Evolutionary conservation across 2,113 vertebrate genomes (phyloP).

Genomic region (Corydoras sp.): DNA sequence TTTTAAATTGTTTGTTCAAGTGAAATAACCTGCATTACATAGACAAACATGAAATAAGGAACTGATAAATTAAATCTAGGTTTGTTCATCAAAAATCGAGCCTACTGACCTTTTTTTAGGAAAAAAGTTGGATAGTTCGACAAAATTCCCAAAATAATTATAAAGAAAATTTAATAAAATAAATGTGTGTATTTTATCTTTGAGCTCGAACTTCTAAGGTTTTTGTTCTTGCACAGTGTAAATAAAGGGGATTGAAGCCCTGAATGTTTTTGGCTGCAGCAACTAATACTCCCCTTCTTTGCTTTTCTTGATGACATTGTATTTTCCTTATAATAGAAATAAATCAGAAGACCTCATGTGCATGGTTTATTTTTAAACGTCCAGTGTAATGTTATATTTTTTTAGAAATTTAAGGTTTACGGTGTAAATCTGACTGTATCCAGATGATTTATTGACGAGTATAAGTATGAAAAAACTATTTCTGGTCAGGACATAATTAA

Average conservation of each 20-base stretch:
- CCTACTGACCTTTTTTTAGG: not conserved
- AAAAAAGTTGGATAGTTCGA: conserved; percentile 14
- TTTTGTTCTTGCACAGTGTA: conserved; percentile 52
- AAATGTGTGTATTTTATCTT: conserved; percentile 43
- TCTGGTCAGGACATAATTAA: no score
- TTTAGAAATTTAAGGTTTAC: no score
- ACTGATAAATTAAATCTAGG: conserved; percentile 13
- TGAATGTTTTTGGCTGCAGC: conserved; percentile 32
- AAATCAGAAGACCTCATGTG: conserved; percentile 39
- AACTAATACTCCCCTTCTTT: conserved; percentile 29
- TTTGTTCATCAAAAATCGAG: not conserved
- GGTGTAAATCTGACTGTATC: not conserved
- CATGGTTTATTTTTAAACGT: conserved; percentile 22
- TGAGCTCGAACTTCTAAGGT: conserved; percentile 39
- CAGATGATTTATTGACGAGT: not conserved
- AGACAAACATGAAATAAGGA: conserved; percentile 6
- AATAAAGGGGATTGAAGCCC: conserved; percentile 44
- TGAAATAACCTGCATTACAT: conserved; percentile 33
- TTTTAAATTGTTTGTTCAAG: no score
- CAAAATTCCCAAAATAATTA: conserved; percentile 30
- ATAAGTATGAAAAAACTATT: no score
- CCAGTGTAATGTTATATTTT: conserved; percentile 19
- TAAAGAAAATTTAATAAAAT: conserved; percentile 37
- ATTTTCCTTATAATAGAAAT: conserved; percentile 48
- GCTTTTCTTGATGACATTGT: conserved; percentile 46